phyloP scores from a whole-genome alignment of 2,113 vertebrate species.

The Cygnus buccinator region DNA sequence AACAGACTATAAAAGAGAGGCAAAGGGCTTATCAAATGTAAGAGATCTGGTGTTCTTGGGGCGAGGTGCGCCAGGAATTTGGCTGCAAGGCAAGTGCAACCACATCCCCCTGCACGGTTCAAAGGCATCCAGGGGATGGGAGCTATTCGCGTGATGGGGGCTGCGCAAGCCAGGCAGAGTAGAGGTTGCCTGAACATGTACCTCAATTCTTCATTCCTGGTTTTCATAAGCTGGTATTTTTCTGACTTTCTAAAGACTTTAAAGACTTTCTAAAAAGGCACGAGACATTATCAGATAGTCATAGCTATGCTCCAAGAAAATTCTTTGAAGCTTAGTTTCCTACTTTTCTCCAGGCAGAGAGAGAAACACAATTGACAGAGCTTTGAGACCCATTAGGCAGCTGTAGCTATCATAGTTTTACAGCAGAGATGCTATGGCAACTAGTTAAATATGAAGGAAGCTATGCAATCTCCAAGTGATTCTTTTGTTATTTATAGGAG shows the following conservation, averaged over 20 bases:
- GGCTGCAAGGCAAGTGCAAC: conserved; percentile 6
- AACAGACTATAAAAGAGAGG: background rate
- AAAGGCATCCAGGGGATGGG: background rate
- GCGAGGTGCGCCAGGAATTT: conserved; percentile 38
- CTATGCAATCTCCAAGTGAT: background rate
- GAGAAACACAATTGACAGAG: background rate
- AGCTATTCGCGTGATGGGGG: background rate
- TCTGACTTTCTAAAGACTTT: background rate
- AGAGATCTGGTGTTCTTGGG: conserved; percentile 18
- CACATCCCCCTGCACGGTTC: background rate
- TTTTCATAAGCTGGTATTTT: background rate
- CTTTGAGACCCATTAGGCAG: background rate
- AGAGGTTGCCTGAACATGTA: conserved; percentile 12
- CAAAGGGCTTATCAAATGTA: background rate
- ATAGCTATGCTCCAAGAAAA: background rate
- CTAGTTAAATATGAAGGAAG: conserved; percentile 18
- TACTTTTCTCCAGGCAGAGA: background rate
- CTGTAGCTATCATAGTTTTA: background rate
- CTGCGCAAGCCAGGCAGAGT: background rate
- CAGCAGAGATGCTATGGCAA: background rate
- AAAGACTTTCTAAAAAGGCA: background rate
- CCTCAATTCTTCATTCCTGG: background rate
- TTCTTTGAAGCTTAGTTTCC: background rate
- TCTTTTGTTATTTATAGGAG: conserved; percentile 12
- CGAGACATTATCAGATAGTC: background rate